Base-by-base conservation (phyloP, 1,140 invertebrate genomes). In the Cherax destructor region DNA sequence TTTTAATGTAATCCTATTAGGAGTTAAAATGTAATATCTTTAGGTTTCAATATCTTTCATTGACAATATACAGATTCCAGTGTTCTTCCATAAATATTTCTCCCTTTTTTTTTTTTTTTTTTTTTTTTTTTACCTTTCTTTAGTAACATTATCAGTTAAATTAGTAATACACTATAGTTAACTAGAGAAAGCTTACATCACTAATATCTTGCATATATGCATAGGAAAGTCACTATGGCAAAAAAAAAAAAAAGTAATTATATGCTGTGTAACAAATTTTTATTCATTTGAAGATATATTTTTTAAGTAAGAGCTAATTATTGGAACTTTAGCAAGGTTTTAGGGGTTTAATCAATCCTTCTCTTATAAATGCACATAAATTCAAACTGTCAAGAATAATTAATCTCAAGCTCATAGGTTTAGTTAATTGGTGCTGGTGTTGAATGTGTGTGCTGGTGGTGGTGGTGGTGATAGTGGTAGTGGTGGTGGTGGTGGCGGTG, bases 401-500 rank as follows among this genome's bases (percentile, higher is more conserved):
- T 74, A 21, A 74, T 21, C 30, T 16, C 4, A 16, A 74, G 80
- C 80, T 83, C 24, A 78, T 56, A 59, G 13, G 21, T 69, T 59
- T 41, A 69, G 30, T 74, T 76, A 47, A 65, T 41, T 50, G 47
- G 74, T 85, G 59, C 50, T 84, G 52, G 56, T 78, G 30, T n/a
- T 83, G 69, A n/a, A 41, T 76, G 77, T n/a, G n/a, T 41, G 56
- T 81, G 50, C 56, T 65, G 56, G 69, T 88, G 30, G 61, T 80
- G 61, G 47, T 47, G 56, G 5, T 76, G 65, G 56, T 89, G 80
- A 18, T 88, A 76, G 52, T 83, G 56, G 41, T 65, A 41, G 69
- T 88, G 56, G 61, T 80, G 47, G 21, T 47, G 56, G 16, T 83
- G 87, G 77, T 89, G 65, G 49, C 83, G 79, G 87, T 59, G 47